Base-by-base conservation (phyloP, 2,113 vertebrate genomes). In the Toxotes chatareus region DNA sequence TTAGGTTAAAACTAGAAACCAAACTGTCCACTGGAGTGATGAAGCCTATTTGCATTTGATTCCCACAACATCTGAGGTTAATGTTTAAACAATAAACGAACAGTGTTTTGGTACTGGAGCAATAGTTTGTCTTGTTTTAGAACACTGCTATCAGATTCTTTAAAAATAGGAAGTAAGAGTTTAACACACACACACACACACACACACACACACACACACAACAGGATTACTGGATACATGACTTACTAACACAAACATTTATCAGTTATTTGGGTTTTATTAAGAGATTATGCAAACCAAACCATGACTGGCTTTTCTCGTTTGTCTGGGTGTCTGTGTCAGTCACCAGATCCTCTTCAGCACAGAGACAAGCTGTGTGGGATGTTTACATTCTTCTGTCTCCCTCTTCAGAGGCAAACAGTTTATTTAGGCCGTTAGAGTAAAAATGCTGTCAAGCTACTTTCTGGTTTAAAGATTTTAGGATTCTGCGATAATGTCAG, bases 231-330 rank as follows among this genome's bases (percentile, higher is more conserved):
- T 4, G 21, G 10, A 42, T 34, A 5, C 3, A 7, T 23, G 12
- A 10, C 4, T 23, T 4, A 27, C 19, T 19, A 4, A 56, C 23
- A 61, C 5, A 5, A 72, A 40, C 14, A 8, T 55, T 68, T 4
- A 1, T 27, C 27, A 27, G 27, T 27, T 27, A 27, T 27, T 27
- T 27, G 1, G 62, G 16, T 36, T 56, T 13, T 63, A 32, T 74
- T 61, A 1, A 14, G 5, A 38, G 55, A 46, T 66, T 59, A 21
- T 47, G 10, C 65, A 65, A 76, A 62, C 31, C 46, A 19, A 36
- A 47, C 34, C 4, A 21, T 56, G 64, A 92, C 94, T 82, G 87
- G 93, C 67, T 91, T 94, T 94, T 94, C 94, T 80, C 2, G 91
- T 97, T 89, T 93, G 76, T 84, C 93, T 23, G 77, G 91, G 79